Evolutionary conservation across 2,113 vertebrate genomes (phyloP), one percentile per base, ranked within the genome.

Genomic region (Meleagris gallopavo): DNA sequence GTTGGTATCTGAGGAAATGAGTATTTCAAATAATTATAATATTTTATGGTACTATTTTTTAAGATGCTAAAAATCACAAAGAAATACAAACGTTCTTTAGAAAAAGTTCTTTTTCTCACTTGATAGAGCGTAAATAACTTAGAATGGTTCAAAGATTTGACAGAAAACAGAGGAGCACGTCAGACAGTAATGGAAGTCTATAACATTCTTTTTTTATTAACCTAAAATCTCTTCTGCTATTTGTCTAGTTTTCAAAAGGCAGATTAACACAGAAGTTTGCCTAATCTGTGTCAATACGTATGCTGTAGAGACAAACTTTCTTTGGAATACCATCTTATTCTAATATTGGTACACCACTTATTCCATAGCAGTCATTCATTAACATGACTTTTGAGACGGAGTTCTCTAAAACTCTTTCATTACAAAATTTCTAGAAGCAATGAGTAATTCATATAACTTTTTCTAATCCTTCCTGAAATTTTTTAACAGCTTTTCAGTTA

Each of bases 361-460:
- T n/a, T 54, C 32, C 0, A 0, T 8, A 57, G 48, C 16, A 83
- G 64, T 18, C 6, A 18, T 52, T 46, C 46, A 24, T 89, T 81
- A 36, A 60, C 6, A 25, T 5, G 30, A 86, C 41, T 94, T 86
- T 50, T 32, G 73, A 64, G 65, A 64, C 27, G 14, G 11, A 84
- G 32, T 38, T 96, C 57, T 88, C 54, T 43, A 80, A 95, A 77
- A 60, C 40, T 86, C 55, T 90, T 61, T 20, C 73, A 55, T 58
- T 89, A 92, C 86, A 77, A 84, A 17, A 25, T 8, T 30, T 75
- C 65, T 95, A 27, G 80, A 70, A 38, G 12, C 18, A 24, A 9
- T 92, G 70, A 71, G 81, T 90, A 93, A 90, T 94, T 77, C 58
- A 92, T 34, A 57, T 34, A 40, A 50, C 34, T 86, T 80, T 74